Evolutionary conservation across 2,797 vertebrate species (phyloP).

Genomic region (Enoplosus armatus): DNA sequence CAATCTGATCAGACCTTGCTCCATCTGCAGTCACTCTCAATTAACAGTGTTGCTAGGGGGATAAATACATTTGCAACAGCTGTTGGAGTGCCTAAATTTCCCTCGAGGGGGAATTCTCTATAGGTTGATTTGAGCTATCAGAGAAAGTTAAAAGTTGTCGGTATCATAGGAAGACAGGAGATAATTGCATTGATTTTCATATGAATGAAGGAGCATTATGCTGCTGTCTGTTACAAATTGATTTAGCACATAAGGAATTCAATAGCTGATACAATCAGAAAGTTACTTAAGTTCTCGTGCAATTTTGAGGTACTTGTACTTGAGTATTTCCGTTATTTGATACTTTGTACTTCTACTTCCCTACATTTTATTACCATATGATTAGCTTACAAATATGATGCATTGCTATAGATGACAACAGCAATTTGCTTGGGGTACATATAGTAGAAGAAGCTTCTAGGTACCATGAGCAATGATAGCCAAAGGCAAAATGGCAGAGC

Average conservation of each 20-base stretch:
- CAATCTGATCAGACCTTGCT: constrained; percentile 64
- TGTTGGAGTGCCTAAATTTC: constrained; percentile 72
- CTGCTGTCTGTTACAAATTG: not conserved
- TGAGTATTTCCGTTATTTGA: not conserved
- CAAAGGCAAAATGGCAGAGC: not conserved
- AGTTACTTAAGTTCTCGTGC: too few species aligned
- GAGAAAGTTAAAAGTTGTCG: constrained; percentile 44
- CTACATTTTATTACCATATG: too few species aligned
- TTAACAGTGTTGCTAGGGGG: constrained; percentile 72
- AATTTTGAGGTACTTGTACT: not conserved
- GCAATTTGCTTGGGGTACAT: too few species aligned
- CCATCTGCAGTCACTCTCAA: constrained; percentile 74
- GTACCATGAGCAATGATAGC: too few species aligned
- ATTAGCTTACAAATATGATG: not conserved
- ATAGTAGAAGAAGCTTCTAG: too few species aligned
- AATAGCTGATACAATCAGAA: too few species aligned
- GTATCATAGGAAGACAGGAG: not conserved
- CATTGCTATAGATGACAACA: not conserved
- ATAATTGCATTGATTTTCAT: constrained; percentile 10
- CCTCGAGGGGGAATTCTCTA: constrained; percentile 57
- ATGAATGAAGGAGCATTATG: constrained; percentile 14
- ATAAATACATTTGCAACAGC: constrained; percentile 77
- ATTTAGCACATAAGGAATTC: not conserved
- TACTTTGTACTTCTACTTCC: too few species aligned
- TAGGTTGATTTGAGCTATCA: constrained; percentile 43